These are phyloP conservation scores for Centruroides sculpturatus DNA, from an alignment of 1,140 invertebrate species.

Conservation along the genomic window DNA sequence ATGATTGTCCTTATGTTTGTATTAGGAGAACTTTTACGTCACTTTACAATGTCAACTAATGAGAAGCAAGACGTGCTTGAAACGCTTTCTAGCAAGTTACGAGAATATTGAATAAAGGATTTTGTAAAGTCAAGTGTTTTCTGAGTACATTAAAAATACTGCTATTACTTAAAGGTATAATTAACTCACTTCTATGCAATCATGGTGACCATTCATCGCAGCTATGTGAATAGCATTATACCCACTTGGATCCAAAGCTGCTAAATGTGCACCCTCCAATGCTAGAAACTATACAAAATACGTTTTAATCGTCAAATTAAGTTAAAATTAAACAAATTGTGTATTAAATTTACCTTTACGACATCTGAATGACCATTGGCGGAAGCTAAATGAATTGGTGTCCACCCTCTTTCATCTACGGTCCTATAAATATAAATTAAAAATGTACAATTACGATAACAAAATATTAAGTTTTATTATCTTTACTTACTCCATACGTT, in stretches of 20 bases:
- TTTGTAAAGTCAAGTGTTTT: neutral
- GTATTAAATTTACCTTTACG: conserved; percentile 12
- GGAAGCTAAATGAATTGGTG: conserved; percentile 85
- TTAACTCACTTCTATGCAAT: conserved; percentile 18
- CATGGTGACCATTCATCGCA: conserved; percentile 29
- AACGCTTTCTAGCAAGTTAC: neutral
- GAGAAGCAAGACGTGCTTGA: too few species aligned
- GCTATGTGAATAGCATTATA: conserved; percentile 29
- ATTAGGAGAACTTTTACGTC: too few species aligned
- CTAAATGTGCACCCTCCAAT: conserved; percentile 15
- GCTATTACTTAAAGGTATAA: neutral
- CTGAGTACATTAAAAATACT: neutral
- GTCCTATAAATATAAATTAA: conserved; percentile 38
- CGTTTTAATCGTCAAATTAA: too few species aligned
- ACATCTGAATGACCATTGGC: conserved; percentile 74
- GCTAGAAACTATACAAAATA: conserved; percentile 9
- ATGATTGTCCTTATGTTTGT: too few species aligned
- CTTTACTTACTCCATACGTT: conserved; percentile 18
- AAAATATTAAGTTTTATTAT: too few species aligned
- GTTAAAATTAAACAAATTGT: too few species aligned
- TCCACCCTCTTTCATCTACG: conserved; percentile 50
- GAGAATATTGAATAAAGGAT: neutral
- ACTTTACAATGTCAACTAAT: too few species aligned
- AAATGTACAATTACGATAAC: too few species aligned
- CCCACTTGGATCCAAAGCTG: conserved; percentile 24